Evolutionary conservation across 2,797 vertebrate species (phyloP), one percentile per base, ranked within the genome.

Genomic region (Lepilemur septentrionalis): DNA sequence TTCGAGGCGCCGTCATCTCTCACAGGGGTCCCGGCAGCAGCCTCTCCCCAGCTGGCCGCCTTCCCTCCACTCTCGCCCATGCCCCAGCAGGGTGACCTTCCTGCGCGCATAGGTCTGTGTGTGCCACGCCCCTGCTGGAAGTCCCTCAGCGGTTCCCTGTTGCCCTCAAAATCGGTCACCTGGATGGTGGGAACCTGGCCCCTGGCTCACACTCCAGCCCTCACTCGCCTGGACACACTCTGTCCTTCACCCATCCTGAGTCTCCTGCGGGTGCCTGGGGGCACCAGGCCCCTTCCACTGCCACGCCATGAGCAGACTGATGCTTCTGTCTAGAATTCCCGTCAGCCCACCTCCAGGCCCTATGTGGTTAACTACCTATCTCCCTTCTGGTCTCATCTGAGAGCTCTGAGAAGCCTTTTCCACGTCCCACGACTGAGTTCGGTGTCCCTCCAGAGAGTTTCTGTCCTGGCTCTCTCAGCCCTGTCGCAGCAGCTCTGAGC

Each of bases 391-490:
- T 25, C 35, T 46, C 30, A 10, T 22, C 35, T 17, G 35, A 57
- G 20, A 43, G 46, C 30, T n/a, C 70, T n/a, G 28, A 7, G 25
- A 61, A 46, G 41, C 55, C 18, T 25, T 50, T 86, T 57, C 50
- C 32, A 22, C 18, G 2, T 43, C 7, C 8, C 1, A 1, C 7
- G 7, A 7, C 52, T 22, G 12, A 43, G 41, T 23, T 17, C 4
- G 32, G 5, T 17, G 13, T 30, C 65, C 52, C 52, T 22, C 41
- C 0, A 7, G 5, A 38, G 55, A 11, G 23, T 30, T 22, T n/a
- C 32, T 8, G 12, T 23, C 55, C 32, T 18, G 6, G 28, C 81
- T 13, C 18, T 25, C 35, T 30, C 32, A 4, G 4, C 43, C 50
- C 63, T 9, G 4, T 41, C 25, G 0, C 1, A 8, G 87, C 35